These are phyloP conservation scores for Lanius collurio DNA, from an alignment of 2,113 vertebrate genomes.

Conservation along the genomic window DNA sequence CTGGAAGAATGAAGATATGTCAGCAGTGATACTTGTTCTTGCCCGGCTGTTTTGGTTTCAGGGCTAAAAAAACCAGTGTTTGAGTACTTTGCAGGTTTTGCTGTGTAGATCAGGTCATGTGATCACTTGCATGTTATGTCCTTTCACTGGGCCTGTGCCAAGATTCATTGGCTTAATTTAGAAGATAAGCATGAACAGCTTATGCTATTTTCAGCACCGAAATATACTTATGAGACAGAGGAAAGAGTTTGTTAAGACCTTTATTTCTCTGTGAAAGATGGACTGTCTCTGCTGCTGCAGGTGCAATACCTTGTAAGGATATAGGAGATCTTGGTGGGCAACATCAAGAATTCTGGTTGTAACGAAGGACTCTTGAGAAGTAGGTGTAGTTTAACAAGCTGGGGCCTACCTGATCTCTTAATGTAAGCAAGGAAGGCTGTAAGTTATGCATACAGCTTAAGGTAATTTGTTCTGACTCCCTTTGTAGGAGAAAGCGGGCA, in stretches of 20 bases:
- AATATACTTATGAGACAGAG: not conserved
- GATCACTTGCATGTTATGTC: not conserved
- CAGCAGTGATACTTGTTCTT: not conserved
- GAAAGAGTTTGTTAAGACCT: not conserved
- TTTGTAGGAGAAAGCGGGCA: not conserved
- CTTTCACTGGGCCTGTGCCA: not conserved
- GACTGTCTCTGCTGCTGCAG: not conserved
- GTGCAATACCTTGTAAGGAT: not conserved
- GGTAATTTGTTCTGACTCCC: not conserved
- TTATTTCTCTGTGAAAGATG: not conserved
- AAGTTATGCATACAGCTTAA: not conserved
- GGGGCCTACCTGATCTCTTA: not conserved
- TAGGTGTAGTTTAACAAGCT: not conserved
- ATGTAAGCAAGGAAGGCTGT: not conserved
- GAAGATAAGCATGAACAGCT: not conserved
- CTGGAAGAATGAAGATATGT: not conserved
- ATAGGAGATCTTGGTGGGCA: not conserved
- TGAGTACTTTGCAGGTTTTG: not conserved
- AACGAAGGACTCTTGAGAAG: not conserved
- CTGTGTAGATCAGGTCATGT: not conserved
- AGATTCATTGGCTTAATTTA: conserved; percentile 23
- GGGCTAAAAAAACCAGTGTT: not conserved
- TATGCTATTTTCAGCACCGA: not conserved
- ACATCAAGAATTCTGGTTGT: not conserved
- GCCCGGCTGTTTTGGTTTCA: not conserved